Evolutionary conservation across 2,797 vertebrate species (phyloP), one percentile per base, ranked within the genome.

Genomic region (Onychomys arenicola): DNA sequence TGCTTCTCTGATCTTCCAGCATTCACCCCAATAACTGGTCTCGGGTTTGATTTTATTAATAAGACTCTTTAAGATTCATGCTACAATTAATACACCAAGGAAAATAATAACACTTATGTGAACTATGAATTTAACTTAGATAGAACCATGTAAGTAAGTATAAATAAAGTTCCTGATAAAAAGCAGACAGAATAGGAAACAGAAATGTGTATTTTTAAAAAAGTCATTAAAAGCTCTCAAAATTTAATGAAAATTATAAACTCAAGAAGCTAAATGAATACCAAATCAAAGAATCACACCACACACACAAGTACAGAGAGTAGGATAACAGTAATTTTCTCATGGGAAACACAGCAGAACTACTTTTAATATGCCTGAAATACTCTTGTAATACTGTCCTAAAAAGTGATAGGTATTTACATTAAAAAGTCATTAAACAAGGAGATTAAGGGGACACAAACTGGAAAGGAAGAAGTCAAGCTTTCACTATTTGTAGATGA

Each of bases 81-180:
- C n/a, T n/a, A n/a, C n/a, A n/a, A 94, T 55, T 5, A 82, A 95
- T 3, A 67, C 81, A 88, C 8, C 32, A 21, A 23, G 29, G 49
- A 59, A 52, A 63, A 67, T 7, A 29, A n/a, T 27, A 89, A 19
- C 17, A 1, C 21, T 87, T 43, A 87, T 34, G 34, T 94, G 17
- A 96, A 95, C 19, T 76, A 57, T 91, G 40, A 83, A 67, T 82
- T 88, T 85, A 89, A 93, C 80, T 89, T 95, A 92, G 83, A 49
- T 87, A 71, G 49, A 17, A 65, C 16, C 59, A 71, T 77, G 63
- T 52, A 52, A 52, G 49, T 23, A 61, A 61, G 12, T 75, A 21
- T 61, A 89, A 80, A 0, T 84, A 57, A 96, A 93, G 73, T 76
- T 77, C 9, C 46, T 85, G 14, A 82, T 57, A 34, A 76, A 90